phyloP scores from a whole-genome alignment of 1,140 invertebrate genomes.

The Neodiprion pinetum region DNA sequence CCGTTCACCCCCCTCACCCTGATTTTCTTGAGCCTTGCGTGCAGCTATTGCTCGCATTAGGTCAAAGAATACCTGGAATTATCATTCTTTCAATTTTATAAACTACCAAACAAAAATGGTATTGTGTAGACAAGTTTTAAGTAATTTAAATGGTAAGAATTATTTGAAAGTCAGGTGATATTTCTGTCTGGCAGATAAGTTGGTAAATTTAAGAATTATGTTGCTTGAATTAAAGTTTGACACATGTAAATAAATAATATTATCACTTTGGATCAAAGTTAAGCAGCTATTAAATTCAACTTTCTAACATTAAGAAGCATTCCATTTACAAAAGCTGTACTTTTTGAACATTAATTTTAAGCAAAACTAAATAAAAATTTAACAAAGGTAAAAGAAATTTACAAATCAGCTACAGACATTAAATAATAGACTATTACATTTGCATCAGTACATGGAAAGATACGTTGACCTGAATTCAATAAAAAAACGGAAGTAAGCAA shows the following conservation, averaged over 20 bases:
- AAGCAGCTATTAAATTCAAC: not conserved
- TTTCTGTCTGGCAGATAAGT: too few relatives aligned
- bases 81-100: constrained; percentile 20
- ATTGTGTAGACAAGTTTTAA: not conserved
- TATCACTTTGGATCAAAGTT: too few relatives aligned
- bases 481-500: too few relatives aligned
- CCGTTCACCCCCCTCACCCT: constrained; percentile 86
- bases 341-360: not conserved
- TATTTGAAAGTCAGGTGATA: too few relatives aligned
- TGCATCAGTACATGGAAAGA: too few relatives aligned
- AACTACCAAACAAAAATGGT: constrained; percentile 5
- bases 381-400: not conserved
- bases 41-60: constrained; percentile 95
- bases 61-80: constrained; percentile 93
- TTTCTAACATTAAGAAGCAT: not conserved
- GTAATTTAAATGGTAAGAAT: too few relatives aligned
- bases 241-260: too few relatives aligned
- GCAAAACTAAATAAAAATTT: not conserved
- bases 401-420: not conserved
- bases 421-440: not conserved
- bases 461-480: too few relatives aligned
- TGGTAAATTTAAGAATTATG: too few relatives aligned
- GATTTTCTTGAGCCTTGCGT: constrained; percentile 91
- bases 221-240: too few relatives aligned
- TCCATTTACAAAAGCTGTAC: not conserved